These are phyloP conservation scores for Barbus barbus DNA, from an alignment of 2,113 vertebrate species.

Conservation along the genomic window DNA sequence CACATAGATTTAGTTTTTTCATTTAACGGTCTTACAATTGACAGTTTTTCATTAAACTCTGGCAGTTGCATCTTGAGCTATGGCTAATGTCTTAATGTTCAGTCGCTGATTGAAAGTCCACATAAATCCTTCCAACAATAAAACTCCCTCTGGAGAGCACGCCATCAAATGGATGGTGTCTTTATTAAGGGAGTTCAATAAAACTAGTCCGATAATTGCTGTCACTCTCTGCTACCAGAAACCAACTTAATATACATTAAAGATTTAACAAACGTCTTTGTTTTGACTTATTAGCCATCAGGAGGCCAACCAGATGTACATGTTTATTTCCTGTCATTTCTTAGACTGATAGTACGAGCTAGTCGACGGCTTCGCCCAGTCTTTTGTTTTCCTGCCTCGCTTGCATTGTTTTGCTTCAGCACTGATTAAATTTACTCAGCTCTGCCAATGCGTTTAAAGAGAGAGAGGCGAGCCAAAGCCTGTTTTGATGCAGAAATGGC, in stretches of 20 bases:
- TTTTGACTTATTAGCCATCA: background rate
- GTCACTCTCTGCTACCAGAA: conserved; percentile 5
- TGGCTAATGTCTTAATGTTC: conserved; percentile 14
- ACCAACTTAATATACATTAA: background rate
- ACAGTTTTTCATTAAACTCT: conserved; percentile 23
- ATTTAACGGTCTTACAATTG: background rate
- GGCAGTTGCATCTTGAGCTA: background rate
- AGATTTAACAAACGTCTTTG: background rate
- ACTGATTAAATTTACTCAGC: conserved; percentile 73
- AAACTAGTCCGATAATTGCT: conserved; percentile 19
- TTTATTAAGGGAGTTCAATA: conserved; percentile 24
- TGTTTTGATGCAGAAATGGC: background rate
- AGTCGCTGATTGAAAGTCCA: background rate
- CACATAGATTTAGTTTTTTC: background rate
- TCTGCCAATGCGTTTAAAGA: conserved; percentile 67
- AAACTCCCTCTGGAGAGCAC: background rate
- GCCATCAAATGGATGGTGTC: background rate
- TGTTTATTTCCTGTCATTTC: conserved; percentile 3
- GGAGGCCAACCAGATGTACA: background rate
- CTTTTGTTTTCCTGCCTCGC: conserved; percentile 56
- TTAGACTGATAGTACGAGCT: background rate
- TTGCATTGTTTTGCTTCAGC: conserved; percentile 65
- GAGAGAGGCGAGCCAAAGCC: conserved; percentile 31
- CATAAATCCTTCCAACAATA: background rate
- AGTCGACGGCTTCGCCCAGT: background rate